Base-by-base conservation (phyloP, 2,888 invertebrate genomes). In the Lottia scabra region DNA sequence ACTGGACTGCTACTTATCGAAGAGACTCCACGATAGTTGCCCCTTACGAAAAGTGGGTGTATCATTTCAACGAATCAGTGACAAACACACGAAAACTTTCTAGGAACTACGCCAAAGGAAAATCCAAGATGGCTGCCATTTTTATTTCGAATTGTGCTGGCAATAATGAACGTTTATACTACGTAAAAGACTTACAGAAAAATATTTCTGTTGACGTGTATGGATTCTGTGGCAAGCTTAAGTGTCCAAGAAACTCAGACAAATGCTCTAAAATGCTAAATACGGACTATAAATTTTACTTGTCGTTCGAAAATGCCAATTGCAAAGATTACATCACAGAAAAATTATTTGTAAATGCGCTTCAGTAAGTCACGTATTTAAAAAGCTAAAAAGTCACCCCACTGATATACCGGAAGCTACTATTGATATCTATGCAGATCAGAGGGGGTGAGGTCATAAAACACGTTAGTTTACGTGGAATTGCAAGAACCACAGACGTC, bases 131-230 rank as follows among this genome's bases (percentile, higher is more conserved):
- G 94, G 90, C 97, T 6, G 98, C 98, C 70, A 98, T 98, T 97
- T 98, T 98, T 90, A 97, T 98, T 71, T 97, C 97, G 48, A 98
- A 98, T 90, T 98, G 98, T 88, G 95, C 95, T 79, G 96, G 98
- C 1, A 92, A 95, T 68, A 98, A 98, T 89, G 94, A 94, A 5
- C 93, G 98, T 13, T 91, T 96, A 77, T 94, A 95, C 80, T 97
- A 95, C 90, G 97, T 97, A 10, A 93, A 73, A 93, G 78, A 94
- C 95, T 78, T 98, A 70, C 92, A 94, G 78, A 95, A 96, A 88
- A 92, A 94, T 90, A 96, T 98, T 80, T 91, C 93, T 38, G 87
- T 88, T 15, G 86, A 89, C 69, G 81, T 88, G 13, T 88, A 83
- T 72, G 89, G 89, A 13, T 74, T 67, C 12, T 88, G 89, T 73